These are phyloP conservation scores for Sebastes ruberrimus DNA, from an alignment of 2,797 vertebrate genomes.

Conservation along the genomic window DNA sequence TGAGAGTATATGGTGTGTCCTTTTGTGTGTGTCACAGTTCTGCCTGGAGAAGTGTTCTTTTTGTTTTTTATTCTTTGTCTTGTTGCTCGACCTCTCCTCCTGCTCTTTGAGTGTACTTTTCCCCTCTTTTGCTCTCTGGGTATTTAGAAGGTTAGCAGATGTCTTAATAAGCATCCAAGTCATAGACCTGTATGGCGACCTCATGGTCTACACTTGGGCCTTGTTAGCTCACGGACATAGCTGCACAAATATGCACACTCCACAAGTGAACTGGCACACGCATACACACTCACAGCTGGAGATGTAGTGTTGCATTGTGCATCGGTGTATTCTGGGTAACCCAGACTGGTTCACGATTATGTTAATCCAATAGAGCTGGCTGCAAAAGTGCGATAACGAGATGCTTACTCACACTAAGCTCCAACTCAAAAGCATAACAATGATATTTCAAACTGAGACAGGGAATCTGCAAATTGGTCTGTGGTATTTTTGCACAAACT, in stretches of 20 bases:
- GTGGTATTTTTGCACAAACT: slow-evolving; percentile 60
- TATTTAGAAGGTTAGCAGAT: slow-evolving; percentile 20
- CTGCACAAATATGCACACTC: not conserved
- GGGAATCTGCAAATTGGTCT: slow-evolving; percentile 52
- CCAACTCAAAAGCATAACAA: slow-evolving; percentile 50
- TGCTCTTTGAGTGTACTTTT: slow-evolving; percentile 28
- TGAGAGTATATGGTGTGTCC: slow-evolving; percentile 67
- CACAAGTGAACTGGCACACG: not conserved
- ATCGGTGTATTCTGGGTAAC: slow-evolving; percentile 34
- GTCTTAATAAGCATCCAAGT: slow-evolving; percentile 39
- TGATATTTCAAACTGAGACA: slow-evolving; percentile 57
- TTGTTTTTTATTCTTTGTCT: slow-evolving; percentile 22
- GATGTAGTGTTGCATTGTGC: slow-evolving; percentile 34
- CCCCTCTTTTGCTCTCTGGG: slow-evolving; percentile 7
- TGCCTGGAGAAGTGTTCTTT: slow-evolving; percentile 55
- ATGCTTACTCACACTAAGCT: slow-evolving; percentile 67
- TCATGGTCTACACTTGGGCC: not conserved
- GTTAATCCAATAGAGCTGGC: slow-evolving; percentile 68
- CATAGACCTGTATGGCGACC: not conserved
- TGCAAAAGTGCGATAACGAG: slow-evolving; percentile 69
- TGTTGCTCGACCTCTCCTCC: slow-evolving; percentile 30
- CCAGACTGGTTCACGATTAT: slow-evolving; percentile 58
- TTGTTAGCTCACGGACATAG: not conserved
- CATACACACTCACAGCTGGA: slow-evolving; percentile 18
- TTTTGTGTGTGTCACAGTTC: slow-evolving; percentile 61